phyloP scores from a whole-genome alignment of 64 coral and sea anemone genomes.

The Astreopora myriophthalma region DNA sequence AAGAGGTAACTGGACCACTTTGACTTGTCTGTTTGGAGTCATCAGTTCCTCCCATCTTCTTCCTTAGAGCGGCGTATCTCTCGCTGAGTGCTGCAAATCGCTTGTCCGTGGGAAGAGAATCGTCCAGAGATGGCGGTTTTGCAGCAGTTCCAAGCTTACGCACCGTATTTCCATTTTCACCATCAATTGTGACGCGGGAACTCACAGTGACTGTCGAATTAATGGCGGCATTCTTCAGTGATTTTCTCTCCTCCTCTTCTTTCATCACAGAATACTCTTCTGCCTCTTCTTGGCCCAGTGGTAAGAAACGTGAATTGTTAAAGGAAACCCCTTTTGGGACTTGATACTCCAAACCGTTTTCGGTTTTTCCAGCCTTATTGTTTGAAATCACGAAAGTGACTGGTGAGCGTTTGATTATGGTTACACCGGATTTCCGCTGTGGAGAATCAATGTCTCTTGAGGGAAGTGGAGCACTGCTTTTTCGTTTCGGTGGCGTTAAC shows the following conservation, averaged over 20 bases:
- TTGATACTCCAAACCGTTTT: not conserved
- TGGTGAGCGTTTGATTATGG: conserved; percentile 3
- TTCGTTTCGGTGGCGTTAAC: not conserved
- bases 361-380: not conserved
- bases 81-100: conserved; percentile 73
- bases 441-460: not conserved
- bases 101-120: conserved; percentile 41
- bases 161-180: not conserved
- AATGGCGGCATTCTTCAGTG: not conserved
- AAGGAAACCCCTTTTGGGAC: not conserved
- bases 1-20: not conserved
- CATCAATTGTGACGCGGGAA: not conserved
- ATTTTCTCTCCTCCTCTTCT: not conserved
- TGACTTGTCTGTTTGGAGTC: not conserved
- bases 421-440: not conserved
- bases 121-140: not conserved
- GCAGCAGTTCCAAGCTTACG: not conserved
- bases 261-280: conserved; percentile 12
- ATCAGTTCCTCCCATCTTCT: conserved; percentile 16
- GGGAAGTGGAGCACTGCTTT: not conserved
- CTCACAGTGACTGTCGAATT: not conserved
- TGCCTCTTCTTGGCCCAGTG: not conserved
- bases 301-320: not conserved
- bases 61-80: conserved; percentile 42
- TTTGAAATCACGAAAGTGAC: conserved; percentile 12